These are phyloP conservation scores for mouse (Mus musculus) DNA, from an alignment of 2,113 vertebrate species.

Conservation along the genomic window GRCm39 chr10:17477501-17478000, in stretches of 20 bases:
- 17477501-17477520: neutral
- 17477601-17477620: constrained; percentile 60
- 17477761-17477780: constrained; percentile 46
- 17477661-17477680: neutral
- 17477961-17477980: neutral
- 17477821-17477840: neutral
- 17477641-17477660: constrained; percentile 49
- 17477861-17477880: neutral
- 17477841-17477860: neutral
- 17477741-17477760: neutral
- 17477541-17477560: constrained; percentile 55
- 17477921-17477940: neutral
- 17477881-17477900: neutral
- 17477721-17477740: constrained; percentile 7
- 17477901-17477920: neutral
- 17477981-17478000: neutral
- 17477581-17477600: constrained; percentile 25
- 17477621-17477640: constrained; percentile 48
- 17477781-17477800: neutral
- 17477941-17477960: neutral
- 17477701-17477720: neutral
- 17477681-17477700: neutral
- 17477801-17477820: neutral
- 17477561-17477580: constrained; percentile 47
- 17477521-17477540: constrained; percentile 50